phyloP scores from a whole-genome alignment of 2,113 vertebrate species.

The Macroglossus sobrinus region DNA sequence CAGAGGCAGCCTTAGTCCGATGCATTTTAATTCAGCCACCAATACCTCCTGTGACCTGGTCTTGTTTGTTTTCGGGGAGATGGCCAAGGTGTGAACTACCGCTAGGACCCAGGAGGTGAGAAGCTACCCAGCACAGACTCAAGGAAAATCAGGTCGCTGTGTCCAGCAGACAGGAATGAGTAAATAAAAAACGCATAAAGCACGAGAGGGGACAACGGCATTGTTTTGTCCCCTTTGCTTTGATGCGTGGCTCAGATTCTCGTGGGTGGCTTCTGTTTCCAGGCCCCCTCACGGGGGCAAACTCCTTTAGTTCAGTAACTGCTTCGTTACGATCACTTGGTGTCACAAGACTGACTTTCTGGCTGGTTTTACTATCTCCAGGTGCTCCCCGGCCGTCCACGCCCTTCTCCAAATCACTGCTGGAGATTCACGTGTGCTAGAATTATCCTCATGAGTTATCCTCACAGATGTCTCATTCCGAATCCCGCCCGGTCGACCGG shows the following conservation, averaged over 20 bases:
- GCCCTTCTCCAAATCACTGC: too few species aligned
- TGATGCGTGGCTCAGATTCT: not conserved
- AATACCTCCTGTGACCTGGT: fast-evolving
- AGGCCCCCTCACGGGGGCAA: fast-evolving
- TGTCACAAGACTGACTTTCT: not conserved
- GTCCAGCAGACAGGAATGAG: not conserved
- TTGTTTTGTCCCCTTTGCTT: fast-evolving
- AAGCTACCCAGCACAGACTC: not conserved
- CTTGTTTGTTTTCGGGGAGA: not conserved
- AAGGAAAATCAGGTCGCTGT: not conserved
- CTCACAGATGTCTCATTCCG: not conserved
- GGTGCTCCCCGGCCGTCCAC: too few species aligned
- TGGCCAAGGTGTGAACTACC: not conserved
- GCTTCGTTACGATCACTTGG: too few species aligned
- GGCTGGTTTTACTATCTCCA: fast-evolving
- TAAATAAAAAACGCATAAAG: too few species aligned
- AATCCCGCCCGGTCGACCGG: not conserved
- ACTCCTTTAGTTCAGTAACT: not conserved
- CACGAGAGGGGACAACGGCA: fast-evolving
- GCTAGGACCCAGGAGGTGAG: too few species aligned
- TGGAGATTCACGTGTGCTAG: fast-evolving
- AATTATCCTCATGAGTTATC: too few species aligned
- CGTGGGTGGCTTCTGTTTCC: fast-evolving
- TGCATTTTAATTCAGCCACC: too few species aligned
- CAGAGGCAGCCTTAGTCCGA: fast-evolving